These are phyloP conservation scores for Clarias laeviceps DNA, from an alignment of 2,797 vertebrate genomes.

Conservation along the genomic window DNA sequence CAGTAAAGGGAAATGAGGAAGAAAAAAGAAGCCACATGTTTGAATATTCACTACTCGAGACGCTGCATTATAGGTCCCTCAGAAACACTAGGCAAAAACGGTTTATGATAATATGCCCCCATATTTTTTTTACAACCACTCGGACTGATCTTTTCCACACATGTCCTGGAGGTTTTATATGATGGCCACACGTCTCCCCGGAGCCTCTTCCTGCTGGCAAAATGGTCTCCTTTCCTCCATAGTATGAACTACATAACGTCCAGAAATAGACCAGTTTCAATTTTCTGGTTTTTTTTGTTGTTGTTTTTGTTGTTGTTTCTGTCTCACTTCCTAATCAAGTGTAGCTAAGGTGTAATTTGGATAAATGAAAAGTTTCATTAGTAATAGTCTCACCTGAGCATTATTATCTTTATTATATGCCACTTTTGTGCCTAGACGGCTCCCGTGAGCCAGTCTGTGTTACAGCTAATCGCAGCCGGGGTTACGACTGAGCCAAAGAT, in stretches of 20 bases:
- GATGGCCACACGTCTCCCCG: constrained; percentile 46
- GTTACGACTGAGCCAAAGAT: constrained; percentile 39
- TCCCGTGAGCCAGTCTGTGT: constrained; percentile 12
- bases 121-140: constrained; percentile 63
- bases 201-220: constrained; percentile 54
- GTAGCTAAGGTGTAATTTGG: background rate
- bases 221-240: constrained; percentile 37
- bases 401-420: background rate
- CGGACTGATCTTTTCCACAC: constrained; percentile 69
- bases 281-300: background rate
- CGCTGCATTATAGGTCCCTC: constrained; percentile 55
- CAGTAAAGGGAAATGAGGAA: constrained; percentile 56
- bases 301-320: background rate
- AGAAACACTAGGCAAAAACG: constrained; percentile 66
- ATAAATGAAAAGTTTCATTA: background rate
- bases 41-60: constrained; percentile 57
- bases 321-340: background rate
- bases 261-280: constrained; percentile 54
- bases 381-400: constrained; percentile 9
- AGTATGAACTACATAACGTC: constrained; percentile 51
- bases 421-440: background rate
- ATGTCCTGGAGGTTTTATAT: constrained; percentile 65
- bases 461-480: constrained; percentile 23
- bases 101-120: constrained; percentile 64
- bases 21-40: constrained; percentile 54